Base-by-base conservation (phyloP, 1,140 invertebrate species). In the Caenorhabditis inopinata region DNA sequence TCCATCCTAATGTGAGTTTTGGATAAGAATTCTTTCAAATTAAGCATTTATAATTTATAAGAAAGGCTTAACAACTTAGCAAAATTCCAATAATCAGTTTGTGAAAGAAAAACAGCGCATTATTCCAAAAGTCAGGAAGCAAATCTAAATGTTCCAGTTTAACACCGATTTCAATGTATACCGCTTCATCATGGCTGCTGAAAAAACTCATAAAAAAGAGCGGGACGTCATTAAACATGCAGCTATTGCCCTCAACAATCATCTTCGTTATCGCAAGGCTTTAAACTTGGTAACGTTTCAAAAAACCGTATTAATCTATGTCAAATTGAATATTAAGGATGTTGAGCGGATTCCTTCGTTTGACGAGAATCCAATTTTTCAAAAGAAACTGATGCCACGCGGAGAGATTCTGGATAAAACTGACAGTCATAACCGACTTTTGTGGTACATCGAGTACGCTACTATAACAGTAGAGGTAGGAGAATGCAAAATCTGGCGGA, bases 151-250 rank as follows among this genome's bases (percentile, higher is more conserved):
- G 47, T 49, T 86, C 75, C 53, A 88, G 85, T 88, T 87, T 73
- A 84, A 88, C 74, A 87, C 84, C 6, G 88, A 88, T 49, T 88
- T 88, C 85, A 88, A 88, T 75, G 82, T 88, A 23, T 89, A 85
- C 74, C 87, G 87, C 18, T 88, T 87, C 74, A 48, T 88, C 25
- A 45, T 88, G 62, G 80, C 83, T 53, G 83, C 87, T 14, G 87
- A 88, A 73, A 42, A 85, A 38, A 48, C 53, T 11, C 75, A 83
- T 78, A 85, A 85, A 45, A 85, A 76, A 42, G 75, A 80, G 23
- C 83, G 85, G 27, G 87, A 88, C 7, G 79, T 88, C 58, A 79
- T 88, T 21, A 86, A 88, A 48, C 27, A 62, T 25, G 87, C 87
- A n/a, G 83, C 82, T 0, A 85, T 85, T 42, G 82, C 82, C 29